Evolutionary conservation across 2,797 vertebrate genomes (phyloP).

Genomic region (Pampus argenteus): DNA sequence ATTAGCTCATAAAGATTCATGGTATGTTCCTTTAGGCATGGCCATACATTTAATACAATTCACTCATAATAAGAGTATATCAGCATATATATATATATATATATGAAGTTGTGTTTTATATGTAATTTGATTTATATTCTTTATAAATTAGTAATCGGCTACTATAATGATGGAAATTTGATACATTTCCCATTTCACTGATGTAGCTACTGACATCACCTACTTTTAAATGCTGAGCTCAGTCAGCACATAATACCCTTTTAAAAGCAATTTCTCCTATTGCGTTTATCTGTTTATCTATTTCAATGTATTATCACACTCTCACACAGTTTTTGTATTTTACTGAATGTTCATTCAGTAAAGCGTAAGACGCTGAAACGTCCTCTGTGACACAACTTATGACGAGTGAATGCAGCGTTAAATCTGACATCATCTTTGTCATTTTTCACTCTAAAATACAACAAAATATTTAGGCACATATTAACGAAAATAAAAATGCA

Average conservation of each 20-base stretch:
- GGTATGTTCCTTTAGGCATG: not conserved
- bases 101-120: not conserved
- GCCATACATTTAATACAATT: not conserved
- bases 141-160: not conserved
- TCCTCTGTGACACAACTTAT: not conserved
- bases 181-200: slow-evolving; percentile 8
- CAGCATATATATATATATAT: too few relatives aligned
- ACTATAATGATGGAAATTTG: slow-evolving; percentile 7
- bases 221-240: slow-evolving; percentile 14
- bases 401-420: slow-evolving; percentile 4
- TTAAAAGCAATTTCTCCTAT: too few relatives aligned
- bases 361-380: not conserved
- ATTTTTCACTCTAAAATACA: slow-evolving; percentile 10
- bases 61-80: too few relatives aligned
- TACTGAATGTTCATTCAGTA: too few relatives aligned
- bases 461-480: slow-evolving; percentile 14
- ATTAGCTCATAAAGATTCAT: not conserved
- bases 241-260: too few relatives aligned
- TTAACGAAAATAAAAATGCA: slow-evolving; percentile 34
- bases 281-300: too few relatives aligned
- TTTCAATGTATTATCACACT: too few relatives aligned
- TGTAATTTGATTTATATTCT: not conserved
- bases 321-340: too few relatives aligned
- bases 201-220: slow-evolving; percentile 13
- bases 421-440: not conserved